Evolutionary conservation across 2,113 vertebrate genomes (phyloP).

Genomic region (Poeciliopsis turrubarensis): DNA sequence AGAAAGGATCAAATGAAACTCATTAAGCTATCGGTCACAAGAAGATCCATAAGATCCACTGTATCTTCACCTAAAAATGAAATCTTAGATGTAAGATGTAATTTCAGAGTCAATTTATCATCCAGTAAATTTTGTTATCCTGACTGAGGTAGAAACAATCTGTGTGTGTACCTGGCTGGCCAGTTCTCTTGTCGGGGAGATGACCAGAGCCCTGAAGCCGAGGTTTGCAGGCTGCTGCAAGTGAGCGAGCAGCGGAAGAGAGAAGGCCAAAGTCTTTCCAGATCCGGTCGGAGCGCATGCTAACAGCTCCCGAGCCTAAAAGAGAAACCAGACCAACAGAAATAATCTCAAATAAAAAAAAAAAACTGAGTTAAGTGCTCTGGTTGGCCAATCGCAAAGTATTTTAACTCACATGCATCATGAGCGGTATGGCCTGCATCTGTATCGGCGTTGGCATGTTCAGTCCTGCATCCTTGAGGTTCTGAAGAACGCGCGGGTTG

Average conservation of each 20-base stretch:
- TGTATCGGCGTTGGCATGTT: constrained; percentile 88
- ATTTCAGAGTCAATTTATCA: no score
- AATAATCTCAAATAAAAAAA: background rate
- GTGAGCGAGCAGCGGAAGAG: constrained; percentile 88
- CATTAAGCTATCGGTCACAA: no score
- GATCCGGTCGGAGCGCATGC: constrained; percentile 97
- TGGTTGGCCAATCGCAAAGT: background rate
- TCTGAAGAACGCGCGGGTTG: constrained; percentile 85
- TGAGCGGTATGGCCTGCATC: constrained; percentile 95
- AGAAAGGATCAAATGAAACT: no score
- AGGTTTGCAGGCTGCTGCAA: constrained; percentile 90
- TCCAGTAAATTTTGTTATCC: no score
- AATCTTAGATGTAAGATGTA: no score
- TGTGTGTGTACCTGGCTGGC: constrained; percentile 86
- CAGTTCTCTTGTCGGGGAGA: constrained; percentile 94
- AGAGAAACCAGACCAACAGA: background rate
- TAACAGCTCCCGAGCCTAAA: constrained; percentile 89
- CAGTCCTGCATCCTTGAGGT: constrained; percentile 86
- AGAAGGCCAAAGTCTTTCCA: constrained; percentile 95
- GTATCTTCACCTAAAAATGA: no score
- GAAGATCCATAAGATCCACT: no score
- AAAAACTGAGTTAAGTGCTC: rapidly evolving
- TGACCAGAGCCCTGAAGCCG: constrained; percentile 91
- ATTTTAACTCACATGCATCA: constrained; percentile 87
- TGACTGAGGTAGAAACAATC: no score